phyloP scores from a whole-genome alignment of 2,113 vertebrate species.

The Typhlomys cinereus region DNA sequence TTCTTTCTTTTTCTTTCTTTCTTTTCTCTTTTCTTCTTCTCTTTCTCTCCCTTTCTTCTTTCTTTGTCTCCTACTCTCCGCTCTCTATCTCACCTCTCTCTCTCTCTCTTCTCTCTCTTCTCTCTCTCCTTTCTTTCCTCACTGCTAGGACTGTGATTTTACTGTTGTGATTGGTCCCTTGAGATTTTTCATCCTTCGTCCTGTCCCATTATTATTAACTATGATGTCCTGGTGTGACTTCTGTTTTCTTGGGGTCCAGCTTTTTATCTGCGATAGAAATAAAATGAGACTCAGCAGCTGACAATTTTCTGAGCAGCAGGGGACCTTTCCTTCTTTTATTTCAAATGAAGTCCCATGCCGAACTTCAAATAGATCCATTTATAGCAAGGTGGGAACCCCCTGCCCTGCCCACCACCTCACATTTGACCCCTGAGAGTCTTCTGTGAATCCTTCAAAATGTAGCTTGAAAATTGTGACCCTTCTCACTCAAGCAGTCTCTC shows the following conservation, averaged over 20 bases:
- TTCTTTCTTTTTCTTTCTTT: no score
- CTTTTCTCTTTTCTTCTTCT: no score
- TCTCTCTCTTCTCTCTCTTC: no score
- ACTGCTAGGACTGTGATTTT: neutral
- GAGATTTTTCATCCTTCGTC: constrained; percentile 28
- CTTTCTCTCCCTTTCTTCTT: no score
- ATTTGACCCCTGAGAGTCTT: neutral
- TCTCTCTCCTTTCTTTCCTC: no score
- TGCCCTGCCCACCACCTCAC: neutral
- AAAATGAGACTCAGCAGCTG: neutral
- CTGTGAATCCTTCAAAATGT: neutral
- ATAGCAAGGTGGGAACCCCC: neutral
- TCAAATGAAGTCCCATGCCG: neutral
- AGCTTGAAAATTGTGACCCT: neutral
- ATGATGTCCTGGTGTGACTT: neutral
- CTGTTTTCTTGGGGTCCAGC: neutral
- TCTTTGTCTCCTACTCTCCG: no score
- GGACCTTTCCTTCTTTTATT: neutral
- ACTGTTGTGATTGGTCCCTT: neutral
- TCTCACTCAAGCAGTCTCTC: neutral
- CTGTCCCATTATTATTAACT: neutral
- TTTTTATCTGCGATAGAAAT: neutral
- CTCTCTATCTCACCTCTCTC: no score
- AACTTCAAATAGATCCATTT: neutral
- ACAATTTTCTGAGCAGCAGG: neutral